These are phyloP conservation scores for Rhorus exstirpatorius DNA, from an alignment of 2,888 invertebrate genomes.

Conservation along the genomic window DNA sequence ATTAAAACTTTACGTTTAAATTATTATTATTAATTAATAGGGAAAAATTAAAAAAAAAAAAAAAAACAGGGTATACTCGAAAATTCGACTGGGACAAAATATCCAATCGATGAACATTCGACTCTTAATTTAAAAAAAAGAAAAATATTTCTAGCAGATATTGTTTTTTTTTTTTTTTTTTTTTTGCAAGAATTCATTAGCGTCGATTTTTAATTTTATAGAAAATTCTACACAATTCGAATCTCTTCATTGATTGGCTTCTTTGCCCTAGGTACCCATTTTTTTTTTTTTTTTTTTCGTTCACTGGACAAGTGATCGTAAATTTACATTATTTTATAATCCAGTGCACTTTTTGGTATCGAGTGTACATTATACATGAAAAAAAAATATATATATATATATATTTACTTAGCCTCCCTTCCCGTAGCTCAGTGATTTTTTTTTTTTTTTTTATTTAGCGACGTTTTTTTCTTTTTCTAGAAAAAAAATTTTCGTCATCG, in stretches of 20 bases:
- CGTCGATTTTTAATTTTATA: not conserved
- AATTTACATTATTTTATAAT: not conserved
- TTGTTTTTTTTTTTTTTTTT: not conserved
- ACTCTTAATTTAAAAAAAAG: not conserved
- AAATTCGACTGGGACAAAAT: not conserved
- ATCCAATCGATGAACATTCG: slow-evolving; percentile 16
- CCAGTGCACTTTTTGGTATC: slow-evolving; percentile 25
- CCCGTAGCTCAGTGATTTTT: not conserved
- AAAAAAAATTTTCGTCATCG: not conserved
- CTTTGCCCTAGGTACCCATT: too few species aligned
- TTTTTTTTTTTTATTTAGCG: slow-evolving; percentile 23
- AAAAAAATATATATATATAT: slow-evolving; percentile 4
- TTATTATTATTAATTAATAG: not conserved
- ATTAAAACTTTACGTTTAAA: slow-evolving; percentile 2
- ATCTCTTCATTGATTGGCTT: too few species aligned
- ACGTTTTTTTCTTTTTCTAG: slow-evolving; percentile 7
- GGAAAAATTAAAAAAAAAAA: not conserved
- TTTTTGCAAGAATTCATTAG: not conserved
- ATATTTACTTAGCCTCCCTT: not conserved
- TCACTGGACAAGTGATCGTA: not conserved
- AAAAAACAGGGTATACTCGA: slow-evolving; percentile 1
- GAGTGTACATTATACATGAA: slow-evolving; percentile 14
- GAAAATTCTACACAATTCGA: too few species aligned
- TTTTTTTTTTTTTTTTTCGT: too few species aligned
- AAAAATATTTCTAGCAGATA: not conserved